Evolutionary conservation across 2,797 vertebrate species (phyloP), one percentile per base, ranked within the genome.

Genomic region (Ciconia nigra): DNA sequence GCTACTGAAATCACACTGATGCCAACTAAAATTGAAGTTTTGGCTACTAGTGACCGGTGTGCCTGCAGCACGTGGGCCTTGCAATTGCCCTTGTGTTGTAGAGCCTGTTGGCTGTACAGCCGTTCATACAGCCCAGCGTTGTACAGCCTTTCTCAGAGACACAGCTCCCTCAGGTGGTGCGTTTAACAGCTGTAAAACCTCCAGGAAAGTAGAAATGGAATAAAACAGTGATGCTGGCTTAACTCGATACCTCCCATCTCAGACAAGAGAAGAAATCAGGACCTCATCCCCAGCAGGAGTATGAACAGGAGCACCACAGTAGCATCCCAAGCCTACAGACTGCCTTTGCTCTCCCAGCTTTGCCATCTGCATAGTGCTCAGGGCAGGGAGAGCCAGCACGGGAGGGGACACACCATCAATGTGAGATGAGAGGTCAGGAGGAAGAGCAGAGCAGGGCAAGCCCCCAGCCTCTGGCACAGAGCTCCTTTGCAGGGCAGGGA

Each of bases 141-240:
- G 9, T 19, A 39, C 54, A 63, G 79, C 24, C 25, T n/a, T 67
- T 92, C 61, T 7, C 1, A 0, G 86, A 70, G 77, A 87, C 80
- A 82, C 65, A 94, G 94, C 95, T 97, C 95, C 94, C 94, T 96
- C 95, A 74, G 74, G 82, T 94, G 96, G 96, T 65, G 51, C 15
- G 2, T 58, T 49, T 8, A 51, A 35, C 71, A 85, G 46, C 54
- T 78, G 61, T 47, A 41, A 83, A 74, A 87, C 22, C 37, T 74
- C 61, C 76, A 44, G 52, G 35, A 89, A 74, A 54, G 47, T 29
- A 57, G 62, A 58, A 89, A 46, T 20, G 3, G 33, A 83, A 77
- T n/a, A 39, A 57, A 78, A 25, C 28, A 62, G 24, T 14, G 35
- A 42, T 4, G 11, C 26, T 26, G 29, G 19, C 3, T 2, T 29